Evolutionary conservation across 2,888 invertebrate genomes (phyloP).

Genomic region (Phorcus lineatus): DNA sequence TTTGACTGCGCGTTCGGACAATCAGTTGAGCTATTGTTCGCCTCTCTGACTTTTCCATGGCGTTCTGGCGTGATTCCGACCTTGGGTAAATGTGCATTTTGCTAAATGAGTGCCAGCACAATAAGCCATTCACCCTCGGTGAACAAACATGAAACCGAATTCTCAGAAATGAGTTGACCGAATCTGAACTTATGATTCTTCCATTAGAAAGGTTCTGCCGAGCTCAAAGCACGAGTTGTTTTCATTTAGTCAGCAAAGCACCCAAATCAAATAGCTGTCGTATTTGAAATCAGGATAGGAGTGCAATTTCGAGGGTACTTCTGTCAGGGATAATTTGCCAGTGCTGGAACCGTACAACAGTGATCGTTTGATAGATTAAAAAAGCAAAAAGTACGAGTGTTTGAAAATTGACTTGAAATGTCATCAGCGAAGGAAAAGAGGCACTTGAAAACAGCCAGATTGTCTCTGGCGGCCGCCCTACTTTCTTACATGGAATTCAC

Average conservation of each 20-base stretch:
- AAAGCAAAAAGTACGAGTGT: not conserved
- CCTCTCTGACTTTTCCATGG: slow-evolving; percentile 1
- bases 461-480: no score
- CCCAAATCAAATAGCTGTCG: slow-evolving; percentile 10
- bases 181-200: not conserved
- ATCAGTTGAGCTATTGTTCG: slow-evolving; percentile 5
- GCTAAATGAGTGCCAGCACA: not conserved
- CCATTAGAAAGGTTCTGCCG: not conserved
- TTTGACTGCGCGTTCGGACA: not conserved
- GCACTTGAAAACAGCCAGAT: no score
- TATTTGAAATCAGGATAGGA: not conserved
- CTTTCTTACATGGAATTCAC: no score
- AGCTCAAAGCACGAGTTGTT: not conserved
- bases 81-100: slow-evolving; percentile 1
- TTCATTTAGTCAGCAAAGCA: not conserved
- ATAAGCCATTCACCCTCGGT: not conserved
- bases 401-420: no score
- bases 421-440: no score
- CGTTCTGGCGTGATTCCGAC: not conserved
- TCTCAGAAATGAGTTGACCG: not conserved
- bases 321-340: not conserved
- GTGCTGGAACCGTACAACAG: not conserved
- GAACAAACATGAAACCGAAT: not conserved
- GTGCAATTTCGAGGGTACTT: not conserved
- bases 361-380: not conserved